Base-by-base conservation (phyloP, 2,113 vertebrate species). In the Ailurus styani region DNA sequence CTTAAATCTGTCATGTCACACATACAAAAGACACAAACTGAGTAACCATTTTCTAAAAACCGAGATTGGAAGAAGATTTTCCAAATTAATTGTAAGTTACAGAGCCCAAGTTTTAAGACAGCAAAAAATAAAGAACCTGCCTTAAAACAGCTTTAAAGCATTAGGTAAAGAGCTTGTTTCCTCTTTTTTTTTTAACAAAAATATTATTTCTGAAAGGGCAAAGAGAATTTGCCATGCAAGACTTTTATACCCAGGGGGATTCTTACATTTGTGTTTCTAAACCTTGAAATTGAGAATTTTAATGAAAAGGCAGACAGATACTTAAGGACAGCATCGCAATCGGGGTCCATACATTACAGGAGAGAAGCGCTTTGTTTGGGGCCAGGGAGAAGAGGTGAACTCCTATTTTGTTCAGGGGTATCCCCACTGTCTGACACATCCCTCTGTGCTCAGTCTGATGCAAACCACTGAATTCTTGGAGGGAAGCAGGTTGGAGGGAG, bases 391-490 rank as follows among this genome's bases (percentile, higher is more conserved):
- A 42, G 60, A 70, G 29, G 0, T 0, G 4, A 83, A 62, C 68
- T 90, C n/a, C 1, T 2, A 62, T 95, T 97, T 88, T 96, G 82
- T 52, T 90, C 52, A 0, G 5, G 84, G 90, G 78, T 93, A 13
- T 68, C 91, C 96, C 82, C 90, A 82, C 77, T 2, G 37, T 73
- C 70, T 9, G 94, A 89, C n/a, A 7, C 75, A 96, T 17, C 84
- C 54, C 5, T 93, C 3, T n/a, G 90, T 60, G 87, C 64, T 1
- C 3, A 0, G 96, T 37, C 90, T 87, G 83, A 70, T 6, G 0
- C 83, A 95, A 97, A 95, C 89, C 95, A 95, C 93, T 95, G 97
- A 98, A 97, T 98, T 98, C 98, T 96, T 98, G 0, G 97, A 98
- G 60, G 91, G 70, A 97, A 95, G 81, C 90, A 96, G 95, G 93